Evolutionary conservation across 2,797 vertebrate genomes (phyloP), one percentile per base, ranked within the genome.

Genomic region (Acrossocheilus fasciatus): DNA sequence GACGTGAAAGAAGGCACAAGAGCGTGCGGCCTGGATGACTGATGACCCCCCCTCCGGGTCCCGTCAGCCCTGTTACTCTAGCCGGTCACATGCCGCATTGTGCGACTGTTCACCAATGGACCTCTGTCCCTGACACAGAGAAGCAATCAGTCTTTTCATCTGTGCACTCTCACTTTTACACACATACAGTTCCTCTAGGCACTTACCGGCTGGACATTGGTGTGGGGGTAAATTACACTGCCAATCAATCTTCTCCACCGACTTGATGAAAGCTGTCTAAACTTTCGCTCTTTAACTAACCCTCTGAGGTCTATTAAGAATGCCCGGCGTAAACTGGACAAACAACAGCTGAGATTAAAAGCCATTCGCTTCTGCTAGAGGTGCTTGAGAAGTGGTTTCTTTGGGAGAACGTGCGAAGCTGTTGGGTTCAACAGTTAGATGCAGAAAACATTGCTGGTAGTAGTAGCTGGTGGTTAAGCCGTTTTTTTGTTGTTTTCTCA

Each of bases 211-310:
- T 84, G 88, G 73, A 83, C 43, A 59, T 50, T 77, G 83, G 23
- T 69, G 68, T 72, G 82, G 52, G 88, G 81, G 93, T 95, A 95
- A 95, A 95, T 96, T 94, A 95, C 93, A 92, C 94, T 95, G 94
- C 94, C 95, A 95, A 94, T 96, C 96, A 96, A 96, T 95, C 94
- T 93, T 93, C 87, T 92, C 92, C 87, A 91, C 90, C 89, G 77
- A 70, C 92, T 87, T 92, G 92, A 95, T 94, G 93, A 95, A 95
- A 93, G 91, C 94, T 94, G 93, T 94, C 93, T 92, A 94, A 95
- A 95, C 92, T 94, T 93, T 92, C 86, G 83, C 88, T 89, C 93
- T 93, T 93, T 94, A 93, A 95, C 94, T 92, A 94, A 93, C 93
- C 92, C 91, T 94, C 94, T 91, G 91, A 92, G 92, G 92, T 94